Base-by-base conservation (phyloP, 2,113 vertebrate species). In the Crocuta crocuta region DNA sequence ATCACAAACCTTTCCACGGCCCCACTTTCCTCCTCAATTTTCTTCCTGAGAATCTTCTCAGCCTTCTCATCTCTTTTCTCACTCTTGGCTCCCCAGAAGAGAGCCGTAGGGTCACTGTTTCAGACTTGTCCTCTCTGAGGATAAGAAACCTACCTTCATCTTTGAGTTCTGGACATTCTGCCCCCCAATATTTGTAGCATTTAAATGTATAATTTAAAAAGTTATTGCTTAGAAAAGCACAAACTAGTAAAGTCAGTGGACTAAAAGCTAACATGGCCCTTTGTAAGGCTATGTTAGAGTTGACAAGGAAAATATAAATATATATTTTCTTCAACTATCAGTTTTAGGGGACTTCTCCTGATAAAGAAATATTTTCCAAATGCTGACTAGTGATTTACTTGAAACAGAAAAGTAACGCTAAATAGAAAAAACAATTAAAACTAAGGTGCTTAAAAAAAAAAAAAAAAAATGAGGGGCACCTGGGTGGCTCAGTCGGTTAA, bases 291-390 rank as follows among this genome's bases (percentile, higher is more conserved):
- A 92, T 96, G 96, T 97, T 23, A 84, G 97, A 86, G 78, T 97
- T 98, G 93, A 95, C 95, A 98, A 97, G 91, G 98, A 98, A 98
- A 98, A 98, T 95, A 96, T 96, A 98, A 98, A 98, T 97, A 98
- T 68, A 97, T 68, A 97, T 97, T 98, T 97, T 95, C 89, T 97
- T 97, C 94, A 98, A 98, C 97, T 97, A 98, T 96, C 91, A 96
- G 98, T 97, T 98, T 98, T 95, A 98, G 97, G 97, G 98, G 97
- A 97, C 97, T 96, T 97, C 96, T 95, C 94, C 96, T 6, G 23
- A 33, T 97, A 95, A 98, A 98, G 97, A 97, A 98, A 96, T 96
- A 98, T 97, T 98, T 98, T 96, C 95, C 90, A 98, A 98, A 97
- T 98, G 95, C 97, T 96, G 97, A 98, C 97, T 97, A 98, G 95